Evolutionary conservation across 2,888 invertebrate genomes (phyloP).

Genomic region (Caenorhabditis sp.): DNA sequence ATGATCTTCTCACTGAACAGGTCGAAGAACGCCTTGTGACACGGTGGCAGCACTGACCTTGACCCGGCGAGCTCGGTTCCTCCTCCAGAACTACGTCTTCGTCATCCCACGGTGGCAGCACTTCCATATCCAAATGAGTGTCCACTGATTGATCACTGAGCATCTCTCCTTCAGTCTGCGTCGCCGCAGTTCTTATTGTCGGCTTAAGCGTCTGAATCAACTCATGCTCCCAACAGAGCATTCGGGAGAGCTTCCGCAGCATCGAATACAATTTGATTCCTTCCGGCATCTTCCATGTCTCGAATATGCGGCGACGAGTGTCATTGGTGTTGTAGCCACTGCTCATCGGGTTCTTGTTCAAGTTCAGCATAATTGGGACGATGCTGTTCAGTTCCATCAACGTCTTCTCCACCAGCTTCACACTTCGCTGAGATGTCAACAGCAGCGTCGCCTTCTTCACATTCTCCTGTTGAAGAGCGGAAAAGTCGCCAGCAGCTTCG

Average conservation of each 20-base stretch:
- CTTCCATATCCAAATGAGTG: conserved; percentile 28
- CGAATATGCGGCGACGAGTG: conserved; percentile 51
- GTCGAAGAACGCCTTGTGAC: conserved; percentile 76
- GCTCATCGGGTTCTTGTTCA: conserved; percentile 46
- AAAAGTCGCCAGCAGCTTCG: conserved; percentile 26
- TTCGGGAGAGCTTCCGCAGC: conserved; percentile 60
- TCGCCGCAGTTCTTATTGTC: conserved; percentile 51
- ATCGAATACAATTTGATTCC: conserved; percentile 59
- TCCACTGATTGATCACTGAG: conserved; percentile 25
- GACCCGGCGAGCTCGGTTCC: too few species aligned
- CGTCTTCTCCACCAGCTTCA: conserved; percentile 55
- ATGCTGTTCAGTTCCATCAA: conserved; percentile 55
- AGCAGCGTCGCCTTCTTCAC: conserved; percentile 39
- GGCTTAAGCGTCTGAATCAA: conserved; percentile 61
- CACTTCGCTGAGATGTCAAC: conserved; percentile 32
- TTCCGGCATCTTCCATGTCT: conserved; percentile 64
- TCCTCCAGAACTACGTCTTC: background rate
- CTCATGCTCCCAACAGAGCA: conserved; percentile 67
- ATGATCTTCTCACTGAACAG: conserved; percentile 69
- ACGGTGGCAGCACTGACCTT: too few species aligned
- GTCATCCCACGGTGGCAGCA: conserved; percentile 44
- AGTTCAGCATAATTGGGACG: conserved; percentile 58
- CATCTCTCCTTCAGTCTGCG: conserved; percentile 65
- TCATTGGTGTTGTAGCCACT: conserved; percentile 41
- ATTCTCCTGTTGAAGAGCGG: conserved; percentile 14